A percentile compares a stretch with the other conserved stretches of the same genome.
Evolutionary conservation across 2,113 vertebrate species (phyloP).

Genomic region (mouse (Mus musculus)): GRCm39 chr13:28712001-28712500

Average conservation of each 20-base stretch:
- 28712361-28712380: background rate
- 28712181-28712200: background rate
- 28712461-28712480: constrained; percentile 35
- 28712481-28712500: constrained; percentile 61
- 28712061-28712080: accelerated
- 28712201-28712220: background rate
- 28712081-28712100: no score
- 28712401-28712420: background rate
- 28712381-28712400: background rate
- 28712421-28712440: background rate
- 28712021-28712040: background rate
- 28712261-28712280: background rate
- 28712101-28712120: background rate
- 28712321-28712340: background rate
- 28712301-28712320: background rate
- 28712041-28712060: background rate
- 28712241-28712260: background rate
- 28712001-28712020: background rate
- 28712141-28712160: background rate
- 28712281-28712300: no score
- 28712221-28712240: background rate
- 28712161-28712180: background rate
- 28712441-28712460: constrained; percentile 20
- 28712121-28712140: background rate
- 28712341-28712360: background rate